Base-by-base conservation (phyloP, 2,113 vertebrate genomes). In the Gambusia affinis region DNA sequence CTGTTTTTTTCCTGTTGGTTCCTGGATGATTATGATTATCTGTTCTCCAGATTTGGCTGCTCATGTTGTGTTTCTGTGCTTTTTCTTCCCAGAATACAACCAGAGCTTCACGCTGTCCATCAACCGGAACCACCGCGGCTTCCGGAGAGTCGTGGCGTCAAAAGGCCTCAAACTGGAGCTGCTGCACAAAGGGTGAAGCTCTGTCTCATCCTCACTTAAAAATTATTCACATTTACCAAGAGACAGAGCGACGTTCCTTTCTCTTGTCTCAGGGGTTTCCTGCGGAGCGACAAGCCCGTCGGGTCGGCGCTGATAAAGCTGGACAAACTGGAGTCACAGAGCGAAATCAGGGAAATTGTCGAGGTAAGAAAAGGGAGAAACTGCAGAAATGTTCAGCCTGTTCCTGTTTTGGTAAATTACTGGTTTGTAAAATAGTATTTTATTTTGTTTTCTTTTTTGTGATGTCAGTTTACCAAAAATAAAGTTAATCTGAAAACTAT, bases 151-250 rank as follows among this genome's bases (percentile, higher is more conserved):
- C 0, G 87, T 99, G 80, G 93, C 96, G 6, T 94, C 95, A 64
- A 99, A 98, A 93, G 97, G 98, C 74, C 93, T 99, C 71, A 99
- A 98, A 80, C 96, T 99, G 68, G 98, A 99, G 88, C 92, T 99
- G 84, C 95, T 97, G 88, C 97, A 99, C 91, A 99, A 98, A 94
- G 98, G 97, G 98, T 99, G 89, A 95, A 95, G 76, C 61, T 8
- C 78, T 15, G 60, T 15, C 30, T 62, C 51, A 57, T 57, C 6
- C 30, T 62, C 51, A 57, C n/a, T 8, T n/a, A 57, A 57, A 57
- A 3, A 10, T n/a, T 1, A 3, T 3, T 11, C 8, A n/a, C 10
- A 11, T 37, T 37, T 11, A 37, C 10, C 10, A 10, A 57, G 11
- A 22, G 24, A 57, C 24, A 57, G 35, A 35, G 35, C 11, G 10